Evolutionary conservation across 1,140 invertebrate species (phyloP), one percentile per base, ranked within the genome.

Genomic region (Drosophila persimilis): DNA sequence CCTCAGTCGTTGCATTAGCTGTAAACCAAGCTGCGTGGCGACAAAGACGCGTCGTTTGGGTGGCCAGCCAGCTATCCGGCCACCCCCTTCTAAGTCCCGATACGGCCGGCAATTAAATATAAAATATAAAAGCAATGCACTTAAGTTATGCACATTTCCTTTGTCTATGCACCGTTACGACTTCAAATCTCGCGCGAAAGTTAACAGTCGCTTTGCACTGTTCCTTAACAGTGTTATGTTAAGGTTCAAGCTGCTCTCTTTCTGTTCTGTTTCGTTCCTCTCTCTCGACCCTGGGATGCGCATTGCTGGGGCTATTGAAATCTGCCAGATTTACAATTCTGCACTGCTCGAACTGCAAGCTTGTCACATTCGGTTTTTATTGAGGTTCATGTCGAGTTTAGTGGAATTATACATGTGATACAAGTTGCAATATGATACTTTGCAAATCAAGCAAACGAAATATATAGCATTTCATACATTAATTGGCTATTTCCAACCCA

Each of bases 141-240:
- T 73, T 78, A 86, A 88, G 81, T 86, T 88, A 86, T 86, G 83
- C 81, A 73, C 83, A 86, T 86, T 86, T 86, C 81, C 81, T 86
- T 86, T 86, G 81, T 65, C 64, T 64, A 86, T 74, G 70, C 76
- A 86, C 83, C 81, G 81, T 86, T 81, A 88, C 81, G 47, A 74
- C 67, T 74, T 66, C 11, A 78, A 86, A 77, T 58, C 2, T 47
- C 70, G 70, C 71, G 71, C 71, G 70, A 84, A 75, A 64, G 62
- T 78, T 79, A 86, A 88, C 83, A 84, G 78, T 47, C 39, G 35
- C 6, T 17, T 22, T 35, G 13, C 45, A 35, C 58, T 65, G 47
- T 69, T 47, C 22, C 8, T 47, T 13, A 63, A 6, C 64, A 66
- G 52, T 13, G 22, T 6, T 13, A 29, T 26, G 29, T n/a, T 43